These are phyloP conservation scores for Perccottus glenii DNA, from an alignment of 2,113 vertebrate genomes.

Conservation along the genomic window DNA sequence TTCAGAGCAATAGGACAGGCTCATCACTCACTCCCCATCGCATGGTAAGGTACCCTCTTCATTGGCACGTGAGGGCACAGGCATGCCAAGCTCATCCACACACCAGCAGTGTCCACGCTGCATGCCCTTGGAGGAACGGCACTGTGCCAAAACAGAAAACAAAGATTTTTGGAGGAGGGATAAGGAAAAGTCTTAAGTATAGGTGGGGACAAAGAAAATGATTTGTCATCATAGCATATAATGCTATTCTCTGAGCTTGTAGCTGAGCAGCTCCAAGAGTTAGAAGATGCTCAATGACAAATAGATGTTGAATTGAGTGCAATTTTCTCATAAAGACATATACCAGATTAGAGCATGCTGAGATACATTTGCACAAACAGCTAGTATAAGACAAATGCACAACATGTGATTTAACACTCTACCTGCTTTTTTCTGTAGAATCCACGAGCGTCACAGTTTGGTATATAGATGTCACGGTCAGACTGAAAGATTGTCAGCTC, in stretches of 20 bases:
- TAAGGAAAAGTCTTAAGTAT: slow-evolving; percentile 14
- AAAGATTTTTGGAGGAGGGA: slow-evolving; percentile 40
- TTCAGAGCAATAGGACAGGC: slow-evolving; percentile 57
- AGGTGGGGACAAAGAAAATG: slow-evolving; percentile 51
- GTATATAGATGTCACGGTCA: slow-evolving; percentile 85
- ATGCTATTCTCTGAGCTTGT: slow-evolving; percentile 45
- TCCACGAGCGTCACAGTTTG: slow-evolving; percentile 85
- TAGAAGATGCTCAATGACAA: slow-evolving; percentile 42
- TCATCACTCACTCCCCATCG: slow-evolving; percentile 75
- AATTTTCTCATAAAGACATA: slow-evolving; percentile 7
- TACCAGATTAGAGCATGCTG: slow-evolving; percentile 7
- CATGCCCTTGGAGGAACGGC: slow-evolving; percentile 84
- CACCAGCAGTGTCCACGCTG: slow-evolving; percentile 86
- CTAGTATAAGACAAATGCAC: neutral
- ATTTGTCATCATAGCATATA: slow-evolving; percentile 58
- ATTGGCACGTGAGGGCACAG: slow-evolving; percentile 62
- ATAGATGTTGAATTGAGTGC: slow-evolving; percentile 47
- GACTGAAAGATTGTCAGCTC: slow-evolving; percentile 81
- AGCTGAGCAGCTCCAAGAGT: slow-evolving; percentile 42
- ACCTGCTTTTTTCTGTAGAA: slow-evolving; percentile 89
- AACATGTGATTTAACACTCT: neutral
- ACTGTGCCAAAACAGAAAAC: slow-evolving; percentile 66
- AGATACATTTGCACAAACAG: neutral
- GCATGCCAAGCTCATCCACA: slow-evolving; percentile 79
- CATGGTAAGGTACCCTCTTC: slow-evolving; percentile 76